Evolutionary conservation across 1,140 invertebrate species (phyloP).

Genomic region (Glomeris maerens): DNA sequence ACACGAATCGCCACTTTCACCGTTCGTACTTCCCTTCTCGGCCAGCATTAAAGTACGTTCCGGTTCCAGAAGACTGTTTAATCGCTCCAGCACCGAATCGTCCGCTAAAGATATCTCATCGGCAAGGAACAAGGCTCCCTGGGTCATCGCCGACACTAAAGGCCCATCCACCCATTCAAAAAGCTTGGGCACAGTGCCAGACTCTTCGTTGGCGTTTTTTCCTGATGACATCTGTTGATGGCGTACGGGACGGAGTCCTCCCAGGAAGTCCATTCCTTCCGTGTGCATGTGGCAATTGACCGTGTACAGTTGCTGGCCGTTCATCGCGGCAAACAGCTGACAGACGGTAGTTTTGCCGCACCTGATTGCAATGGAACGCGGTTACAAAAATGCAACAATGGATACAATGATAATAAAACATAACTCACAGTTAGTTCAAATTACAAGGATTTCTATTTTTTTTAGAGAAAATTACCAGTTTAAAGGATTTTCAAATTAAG

Average conservation of each 20-base stretch:
- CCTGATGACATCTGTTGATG: conserved; percentile 35
- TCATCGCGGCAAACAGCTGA: conserved; percentile 62
- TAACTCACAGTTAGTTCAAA: no score
- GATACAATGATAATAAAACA: no score
- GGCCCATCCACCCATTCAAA: conserved; percentile 99
- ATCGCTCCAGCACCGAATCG: conserved; percentile 91
- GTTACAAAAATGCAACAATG: no score
- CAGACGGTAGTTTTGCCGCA: conserved; percentile 97
- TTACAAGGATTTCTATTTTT: no score
- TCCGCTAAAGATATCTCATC: conserved; percentile 99
- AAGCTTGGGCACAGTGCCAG: conserved; percentile 36
- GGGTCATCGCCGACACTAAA: conserved; percentile 75
- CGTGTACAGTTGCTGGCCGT: conserved; percentile 48
- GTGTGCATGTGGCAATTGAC: conserved; percentile 99
- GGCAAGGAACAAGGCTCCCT: conserved; percentile 76
- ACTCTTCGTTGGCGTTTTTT: neutral
- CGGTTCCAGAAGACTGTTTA: conserved; percentile 88
- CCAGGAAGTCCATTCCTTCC: conserved; percentile 94
- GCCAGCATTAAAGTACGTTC: conserved; percentile 79
- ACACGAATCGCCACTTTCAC: conserved; percentile 30
- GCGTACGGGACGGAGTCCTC: conserved; percentile 79
- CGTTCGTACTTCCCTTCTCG: conserved; percentile 54
- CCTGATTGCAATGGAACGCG: conserved; percentile 31
- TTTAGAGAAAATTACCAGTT: no score
- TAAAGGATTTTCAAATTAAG: neutral